phyloP scores from a whole-genome alignment of 2,113 vertebrate species.

The Rhombomys opimus region DNA sequence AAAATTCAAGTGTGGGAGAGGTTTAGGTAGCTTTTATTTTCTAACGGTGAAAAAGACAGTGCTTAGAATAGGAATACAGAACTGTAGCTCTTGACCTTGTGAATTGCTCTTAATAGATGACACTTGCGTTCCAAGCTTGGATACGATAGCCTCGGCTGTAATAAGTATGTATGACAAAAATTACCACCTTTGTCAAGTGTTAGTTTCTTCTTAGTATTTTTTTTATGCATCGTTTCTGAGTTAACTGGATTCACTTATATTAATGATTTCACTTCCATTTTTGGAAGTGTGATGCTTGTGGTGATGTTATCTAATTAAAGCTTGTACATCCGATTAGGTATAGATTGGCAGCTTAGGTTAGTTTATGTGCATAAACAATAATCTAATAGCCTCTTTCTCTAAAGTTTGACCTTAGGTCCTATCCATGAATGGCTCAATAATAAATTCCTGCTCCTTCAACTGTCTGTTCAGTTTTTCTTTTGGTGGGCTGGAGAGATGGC shows the following conservation, averaged over 20 bases:
- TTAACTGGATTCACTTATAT: background rate
- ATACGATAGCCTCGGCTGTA: background rate
- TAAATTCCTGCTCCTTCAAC: background rate
- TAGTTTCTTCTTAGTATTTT: conserved; percentile 22
- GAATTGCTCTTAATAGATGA: background rate
- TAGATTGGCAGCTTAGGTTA: background rate
- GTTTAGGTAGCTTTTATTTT: conserved; percentile 33
- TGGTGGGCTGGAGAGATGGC: background rate
- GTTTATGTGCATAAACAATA: conserved; percentile 17
- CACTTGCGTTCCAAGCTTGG: conserved; percentile 10
- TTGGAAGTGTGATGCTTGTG: background rate
- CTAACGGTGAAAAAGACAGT: background rate
- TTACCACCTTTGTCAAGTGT: background rate
- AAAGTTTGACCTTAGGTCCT: conserved; percentile 10
- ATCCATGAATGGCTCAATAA: background rate
- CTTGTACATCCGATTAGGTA: background rate
- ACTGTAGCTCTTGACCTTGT: conserved; percentile 3
- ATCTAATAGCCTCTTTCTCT: background rate
- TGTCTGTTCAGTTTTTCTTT: background rate
- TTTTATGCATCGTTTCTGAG: background rate
- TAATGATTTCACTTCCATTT: background rate
- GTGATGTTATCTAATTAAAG: background rate
- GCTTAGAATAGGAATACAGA: conserved; percentile 9
- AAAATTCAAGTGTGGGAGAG: background rate
- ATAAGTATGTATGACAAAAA: background rate